Base-by-base conservation (phyloP, 2,113 vertebrate species). In the Bubo blakistoni region DNA sequence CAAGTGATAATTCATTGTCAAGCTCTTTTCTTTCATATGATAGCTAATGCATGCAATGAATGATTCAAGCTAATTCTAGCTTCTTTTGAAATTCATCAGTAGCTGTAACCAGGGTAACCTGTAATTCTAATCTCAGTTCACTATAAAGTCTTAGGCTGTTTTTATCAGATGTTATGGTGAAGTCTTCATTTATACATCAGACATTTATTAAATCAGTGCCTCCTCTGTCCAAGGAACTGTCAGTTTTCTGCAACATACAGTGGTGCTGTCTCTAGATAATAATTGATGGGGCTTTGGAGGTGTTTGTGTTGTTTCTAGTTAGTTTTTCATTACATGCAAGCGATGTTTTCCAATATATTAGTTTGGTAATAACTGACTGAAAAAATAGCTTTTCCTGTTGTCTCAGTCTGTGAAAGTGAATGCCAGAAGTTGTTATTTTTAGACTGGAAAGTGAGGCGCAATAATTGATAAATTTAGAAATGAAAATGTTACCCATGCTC, bases 71-170 rank as follows among this genome's bases (percentile, higher is more conserved):
- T 94, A 83, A 90, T 84, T 95, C 59, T 57, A 62, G 8, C 44
- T 81, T 6, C 59, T 89, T 94, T 84, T 72, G 62, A 79, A 89
- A 72, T 72, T 88, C 36, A 54, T 30, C 74, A 80, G 61, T 40
- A 79, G 52, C 57, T 70, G 92, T 96, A 94, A 77, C 91, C 81
- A 92, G 74, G 87, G 86, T 87, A 96, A 92, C 78, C 86, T 89
- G 26, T 66, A 77, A 51, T 85, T 82, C 46, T 70, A 25, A 70
- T 74, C 80, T 76, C 57, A 54, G 63, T 63, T 92, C 88, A 57
- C 67, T 83, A 42, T 77, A 27, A 95, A 91, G 46, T 71, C 57
- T 81, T 85, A 20, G 2, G 7, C 3, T 66, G 26, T 51, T 92
- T 93, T 92, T 51, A 58, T 86, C 73, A 85, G 49, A 36, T 63